Conservation (phyloP, 1,140 invertebrate genomes). For the Aphis craccivora region DNA sequence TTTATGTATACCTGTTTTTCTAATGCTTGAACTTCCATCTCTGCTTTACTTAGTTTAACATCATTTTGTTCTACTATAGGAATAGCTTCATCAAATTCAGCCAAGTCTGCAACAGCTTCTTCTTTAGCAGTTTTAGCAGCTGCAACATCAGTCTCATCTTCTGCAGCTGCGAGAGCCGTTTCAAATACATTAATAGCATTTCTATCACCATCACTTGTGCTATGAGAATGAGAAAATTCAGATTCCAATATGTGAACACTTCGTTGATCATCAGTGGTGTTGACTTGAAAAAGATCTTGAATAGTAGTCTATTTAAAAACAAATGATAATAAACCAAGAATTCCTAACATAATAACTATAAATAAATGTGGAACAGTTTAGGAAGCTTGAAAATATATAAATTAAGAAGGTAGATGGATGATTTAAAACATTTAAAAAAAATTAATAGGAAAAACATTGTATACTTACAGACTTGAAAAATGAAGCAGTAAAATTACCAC, state of each 20-base stretch:
- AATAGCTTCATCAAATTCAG: conserved; percentile 96
- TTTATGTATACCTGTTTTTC: conserved; percentile 76
- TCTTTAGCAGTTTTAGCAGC: conserved; percentile 89
- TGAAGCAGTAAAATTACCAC: conserved; percentile 97
- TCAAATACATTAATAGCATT: conserved; percentile 76
- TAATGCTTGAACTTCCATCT: conserved; percentile 82
- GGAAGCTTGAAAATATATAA: too few relatives aligned
- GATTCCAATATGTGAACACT: conserved; percentile 39
- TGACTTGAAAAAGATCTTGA: conserved; percentile 53
- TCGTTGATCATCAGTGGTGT: conserved; percentile 30
- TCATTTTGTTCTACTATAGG: conserved; percentile 72
- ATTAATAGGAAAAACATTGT: not conserved
- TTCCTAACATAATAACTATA: not conserved
- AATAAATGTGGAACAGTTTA: not conserved
- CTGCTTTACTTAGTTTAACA: conserved; percentile 77
- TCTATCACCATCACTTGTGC: conserved; percentile 66
- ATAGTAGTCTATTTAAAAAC: conserved; percentile 30
- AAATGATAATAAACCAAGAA: too few relatives aligned
- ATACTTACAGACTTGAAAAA: conserved; percentile 89
- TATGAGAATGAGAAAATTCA: conserved; percentile 61
- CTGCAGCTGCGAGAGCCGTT: conserved; percentile 85
- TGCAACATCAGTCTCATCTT: conserved; percentile 93
- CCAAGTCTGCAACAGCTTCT: conserved; percentile 91
- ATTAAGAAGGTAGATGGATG: too few relatives aligned
- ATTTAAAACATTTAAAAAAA: not conserved